Evolutionary conservation across 1,140 invertebrate species (phyloP), one percentile per base, ranked within the genome.

Genomic region (Lasioglossum baleicum): DNA sequence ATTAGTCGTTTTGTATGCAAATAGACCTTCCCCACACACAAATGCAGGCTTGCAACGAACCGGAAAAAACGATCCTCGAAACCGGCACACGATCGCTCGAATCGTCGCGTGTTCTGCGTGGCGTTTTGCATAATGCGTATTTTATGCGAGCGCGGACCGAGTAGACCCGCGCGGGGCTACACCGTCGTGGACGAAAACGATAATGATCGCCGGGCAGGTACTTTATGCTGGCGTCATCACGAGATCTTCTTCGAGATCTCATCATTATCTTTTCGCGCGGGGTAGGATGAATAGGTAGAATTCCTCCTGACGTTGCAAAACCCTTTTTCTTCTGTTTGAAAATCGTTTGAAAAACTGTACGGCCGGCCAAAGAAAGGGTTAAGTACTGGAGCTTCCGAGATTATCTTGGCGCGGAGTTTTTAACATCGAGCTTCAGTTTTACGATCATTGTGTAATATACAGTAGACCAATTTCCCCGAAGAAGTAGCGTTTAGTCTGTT

Each of bases 1-100:
- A 78, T 78, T 72, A 64, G 35, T 56, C 69, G 76, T 26, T 78
- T 72, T 78, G 72, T 72, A 72, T 78, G 76, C 60, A 72, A 72
- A 78, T 72, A 3, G 3, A n/a, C 0, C 69, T 7, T 31, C 70
- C 40, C 71, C n/a, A n/a, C n/a, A 58, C 15, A 65, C 68, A 11
- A 53, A 0, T 11, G 11, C 15, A 72, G 60, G 56, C 67, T 58
- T 40, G 65, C 70, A 63, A 64, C 56, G 44, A 42, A 71, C 42
- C 67, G n/a, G 26, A 44, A 71, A 53, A 72, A 66, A 70, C 22
- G 53, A 31, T 56, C 22, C 48, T 65, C 48, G 63, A 26, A 58
- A 67, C 20, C 51, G 31, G 17, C 48, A 53, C 58, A 3, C 58
- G 35, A 35, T 35, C 66, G 68, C 67, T 64, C 58, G 75, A 69